Conservation (phyloP, 2,797 vertebrate genomes). For the Stomatorhinus walkeri region DNA sequence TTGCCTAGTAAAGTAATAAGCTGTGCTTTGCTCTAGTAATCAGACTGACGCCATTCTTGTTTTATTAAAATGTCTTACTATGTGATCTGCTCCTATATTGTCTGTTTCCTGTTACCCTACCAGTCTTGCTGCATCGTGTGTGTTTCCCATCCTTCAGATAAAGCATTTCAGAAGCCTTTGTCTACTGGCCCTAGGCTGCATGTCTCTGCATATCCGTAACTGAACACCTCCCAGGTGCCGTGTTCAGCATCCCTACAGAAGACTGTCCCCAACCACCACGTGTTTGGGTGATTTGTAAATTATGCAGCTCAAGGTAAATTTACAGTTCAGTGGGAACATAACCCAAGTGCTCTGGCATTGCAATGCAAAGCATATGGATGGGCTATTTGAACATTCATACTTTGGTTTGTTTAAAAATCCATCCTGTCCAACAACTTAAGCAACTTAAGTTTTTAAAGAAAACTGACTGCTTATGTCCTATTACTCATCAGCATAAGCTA, state of each 20-base stretch:
- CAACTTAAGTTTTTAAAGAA: background rate
- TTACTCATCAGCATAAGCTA: background rate
- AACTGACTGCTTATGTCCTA: background rate
- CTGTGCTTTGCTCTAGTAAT: conserved; percentile 6
- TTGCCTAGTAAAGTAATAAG: background rate
- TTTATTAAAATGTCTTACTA: background rate
- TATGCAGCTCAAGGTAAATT: background rate
- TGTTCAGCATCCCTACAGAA: background rate
- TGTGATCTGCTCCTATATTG: background rate
- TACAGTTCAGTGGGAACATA: background rate
- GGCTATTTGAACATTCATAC: background rate
- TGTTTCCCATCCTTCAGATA: background rate
- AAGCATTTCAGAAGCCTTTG: background rate
- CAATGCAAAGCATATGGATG: background rate
- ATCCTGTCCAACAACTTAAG: background rate
- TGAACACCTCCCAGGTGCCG: background rate
- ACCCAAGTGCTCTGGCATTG: background rate
- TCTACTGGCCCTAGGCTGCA: background rate
- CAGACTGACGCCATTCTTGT: background rate
- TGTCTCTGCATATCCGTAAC: background rate
- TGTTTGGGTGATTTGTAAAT: background rate
- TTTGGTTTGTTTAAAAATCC: background rate
- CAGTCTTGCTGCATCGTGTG: background rate
- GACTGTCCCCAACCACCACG: background rate
- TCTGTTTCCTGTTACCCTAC: background rate